Evolutionary conservation across 2,797 vertebrate species (phyloP).

Genomic region (Miichthys miiuy): DNA sequence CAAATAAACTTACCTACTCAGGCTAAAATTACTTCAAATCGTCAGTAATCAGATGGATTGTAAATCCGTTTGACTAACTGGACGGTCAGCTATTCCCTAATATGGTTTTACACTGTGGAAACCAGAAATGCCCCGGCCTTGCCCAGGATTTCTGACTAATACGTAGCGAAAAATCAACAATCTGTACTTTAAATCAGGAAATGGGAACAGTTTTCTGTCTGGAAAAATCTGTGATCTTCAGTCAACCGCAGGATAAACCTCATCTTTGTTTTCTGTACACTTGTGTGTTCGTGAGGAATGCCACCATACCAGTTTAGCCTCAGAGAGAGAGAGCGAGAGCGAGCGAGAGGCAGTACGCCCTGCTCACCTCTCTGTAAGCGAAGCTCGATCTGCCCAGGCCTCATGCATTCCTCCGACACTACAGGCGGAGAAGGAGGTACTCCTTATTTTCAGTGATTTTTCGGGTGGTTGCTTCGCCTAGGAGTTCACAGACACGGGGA

Average conservation of each 20-base stretch:
- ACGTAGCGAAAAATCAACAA: constrained; percentile 4
- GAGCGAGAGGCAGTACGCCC: constrained; percentile 40
- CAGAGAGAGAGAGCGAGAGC: constrained; percentile 24
- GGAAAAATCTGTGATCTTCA: constrained; percentile 49
- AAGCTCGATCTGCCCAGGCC: constrained; percentile 63
- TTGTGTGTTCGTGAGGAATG: constrained; percentile 71
- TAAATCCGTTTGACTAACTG: constrained; percentile 5
- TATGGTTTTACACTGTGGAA: constrained; percentile 42
- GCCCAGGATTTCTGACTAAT: constrained; percentile 43
- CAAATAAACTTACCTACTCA: not conserved
- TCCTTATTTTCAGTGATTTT: constrained; percentile 65
- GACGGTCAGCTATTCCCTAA: not conserved
- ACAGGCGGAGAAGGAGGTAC: constrained; percentile 59
- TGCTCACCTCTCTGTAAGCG: constrained; percentile 62
- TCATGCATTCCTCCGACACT: constrained; percentile 70
- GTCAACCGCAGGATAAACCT: constrained; percentile 28
- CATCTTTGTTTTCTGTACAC: constrained; percentile 66
- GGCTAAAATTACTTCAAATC: too few relatives aligned
- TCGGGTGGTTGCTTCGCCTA: constrained; percentile 50
- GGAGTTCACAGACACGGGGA: constrained; percentile 33
- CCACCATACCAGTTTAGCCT: constrained; percentile 70
- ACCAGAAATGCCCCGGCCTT: constrained; percentile 15
- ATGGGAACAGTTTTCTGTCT: constrained; percentile 44
- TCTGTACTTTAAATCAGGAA: constrained; percentile 47
- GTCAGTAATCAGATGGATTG: not conserved